phyloP scores from a whole-genome alignment of 2,888 invertebrate genomes.

The Prosopocoilus inquinatus region DNA sequence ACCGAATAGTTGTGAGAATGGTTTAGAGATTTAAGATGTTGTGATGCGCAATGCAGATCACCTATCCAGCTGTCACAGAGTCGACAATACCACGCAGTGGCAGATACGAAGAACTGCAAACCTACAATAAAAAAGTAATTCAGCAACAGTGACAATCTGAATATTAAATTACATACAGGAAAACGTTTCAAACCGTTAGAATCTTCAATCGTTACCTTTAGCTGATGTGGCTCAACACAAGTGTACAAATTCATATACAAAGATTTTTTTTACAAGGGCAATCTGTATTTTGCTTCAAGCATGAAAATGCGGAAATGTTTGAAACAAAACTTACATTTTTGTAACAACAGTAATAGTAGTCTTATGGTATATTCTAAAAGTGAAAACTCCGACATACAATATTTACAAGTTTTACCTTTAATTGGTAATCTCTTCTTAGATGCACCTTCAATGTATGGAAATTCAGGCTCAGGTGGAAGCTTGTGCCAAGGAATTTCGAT shows the following conservation, averaged over 20 bases:
- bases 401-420: constrained; percentile 58
- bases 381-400: background rate
- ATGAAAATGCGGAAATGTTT: background rate
- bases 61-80: constrained; percentile 86
- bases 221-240: no score
- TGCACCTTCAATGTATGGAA: constrained; percentile 67
- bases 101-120: constrained; percentile 82
- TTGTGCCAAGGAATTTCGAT: constrained; percentile 78
- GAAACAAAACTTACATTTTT: constrained; percentile 19
- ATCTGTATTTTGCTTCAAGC: constrained; percentile 9
- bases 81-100: constrained; percentile 88
- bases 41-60: constrained; percentile 82
- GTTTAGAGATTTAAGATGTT: constrained; percentile 75
- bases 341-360: constrained; percentile 5
- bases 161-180: constrained; percentile 4
- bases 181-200: background rate
- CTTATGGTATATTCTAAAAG: constrained; percentile 10
- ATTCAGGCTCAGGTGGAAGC: constrained; percentile 59
- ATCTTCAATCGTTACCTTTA: background rate
- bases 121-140: constrained; percentile 54
- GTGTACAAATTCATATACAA: background rate
- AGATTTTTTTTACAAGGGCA: background rate
- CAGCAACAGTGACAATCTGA: background rate
- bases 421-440: constrained; percentile 79
- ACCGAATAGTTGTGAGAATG: constrained; percentile 82